phyloP scores from a whole-genome alignment of 2,888 invertebrate genomes.

The Amaurobius ferox region DNA sequence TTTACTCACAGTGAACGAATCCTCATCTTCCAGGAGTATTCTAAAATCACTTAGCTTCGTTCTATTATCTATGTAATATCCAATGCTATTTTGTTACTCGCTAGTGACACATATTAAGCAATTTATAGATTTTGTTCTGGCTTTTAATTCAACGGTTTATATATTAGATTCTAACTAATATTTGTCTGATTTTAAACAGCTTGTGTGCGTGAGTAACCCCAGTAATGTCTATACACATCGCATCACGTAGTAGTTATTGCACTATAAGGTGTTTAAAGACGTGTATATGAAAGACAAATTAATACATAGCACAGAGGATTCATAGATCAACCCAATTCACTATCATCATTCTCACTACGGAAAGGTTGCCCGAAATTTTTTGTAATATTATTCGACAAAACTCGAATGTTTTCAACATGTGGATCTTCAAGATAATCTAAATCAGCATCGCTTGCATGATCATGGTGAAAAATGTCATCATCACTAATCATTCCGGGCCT shows the following conservation, averaged over 20 bases:
- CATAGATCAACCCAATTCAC: slow-evolving; percentile 71
- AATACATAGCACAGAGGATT: background rate
- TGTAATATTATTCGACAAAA: slow-evolving; percentile 86
- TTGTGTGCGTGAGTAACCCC: slow-evolving; percentile 27
- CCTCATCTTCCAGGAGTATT: too few species aligned
- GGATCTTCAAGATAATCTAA: slow-evolving; percentile 78
- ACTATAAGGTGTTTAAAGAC: slow-evolving; percentile 60
- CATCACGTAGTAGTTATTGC: slow-evolving; percentile 48
- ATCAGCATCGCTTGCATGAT: slow-evolving; percentile 78
- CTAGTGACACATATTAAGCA: slow-evolving; percentile 1
- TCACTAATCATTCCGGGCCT: slow-evolving; percentile 79
- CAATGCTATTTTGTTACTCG: background rate
- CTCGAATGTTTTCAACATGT: slow-evolving; percentile 85
- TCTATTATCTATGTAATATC: background rate
- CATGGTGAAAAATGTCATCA: slow-evolving; percentile 78
- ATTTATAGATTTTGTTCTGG: background rate
- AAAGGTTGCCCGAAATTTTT: slow-evolving; percentile 82
- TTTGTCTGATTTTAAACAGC: background rate
- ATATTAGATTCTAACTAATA: background rate
- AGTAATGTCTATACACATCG: slow-evolving; percentile 22
- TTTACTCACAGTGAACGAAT: slow-evolving; percentile 34
- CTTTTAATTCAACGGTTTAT: background rate
- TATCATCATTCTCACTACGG: slow-evolving; percentile 72
- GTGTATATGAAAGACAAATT: slow-evolving; percentile 48
- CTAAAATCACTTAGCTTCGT: too few species aligned